Evolutionary conservation across 2,888 invertebrate genomes (phyloP).

Genomic region (Agrotis ipsilon): DNA sequence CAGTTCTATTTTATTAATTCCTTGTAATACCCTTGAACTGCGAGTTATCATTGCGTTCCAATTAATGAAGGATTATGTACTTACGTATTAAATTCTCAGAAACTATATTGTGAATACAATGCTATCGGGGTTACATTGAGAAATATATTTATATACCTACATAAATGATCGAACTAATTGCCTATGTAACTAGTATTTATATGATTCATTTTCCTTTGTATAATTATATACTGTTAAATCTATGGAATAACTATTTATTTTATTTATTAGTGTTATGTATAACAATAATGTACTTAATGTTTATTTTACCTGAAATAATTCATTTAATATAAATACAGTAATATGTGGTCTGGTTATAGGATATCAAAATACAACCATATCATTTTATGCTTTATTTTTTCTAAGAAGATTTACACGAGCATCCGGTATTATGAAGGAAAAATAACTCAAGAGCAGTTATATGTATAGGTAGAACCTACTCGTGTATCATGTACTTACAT

Average conservation of each 20-base stretch:
- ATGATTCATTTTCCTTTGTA: not conserved
- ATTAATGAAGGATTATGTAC: slow-evolving; percentile 42
- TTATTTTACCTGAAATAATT: too few species aligned
- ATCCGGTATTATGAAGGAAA: not conserved
- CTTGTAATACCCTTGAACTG: slow-evolving; percentile 57
- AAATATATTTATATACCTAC: not conserved
- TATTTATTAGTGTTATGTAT: too few species aligned
- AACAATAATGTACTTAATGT: too few species aligned
- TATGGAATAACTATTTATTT: too few species aligned
- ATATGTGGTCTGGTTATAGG: not conserved
- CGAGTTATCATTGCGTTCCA: slow-evolving; percentile 55
- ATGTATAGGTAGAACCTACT: too few species aligned
- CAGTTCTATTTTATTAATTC: slow-evolving; percentile 14
- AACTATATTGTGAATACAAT: slow-evolving; percentile 36
- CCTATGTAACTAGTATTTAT: too few species aligned
- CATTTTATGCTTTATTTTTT: slow-evolving; percentile 3
- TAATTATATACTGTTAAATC: too few species aligned
- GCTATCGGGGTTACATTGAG: slow-evolving; percentile 18
- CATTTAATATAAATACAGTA: too few species aligned
- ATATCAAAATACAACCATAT: not conserved
- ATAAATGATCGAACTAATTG: not conserved
- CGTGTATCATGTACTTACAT: too few species aligned
- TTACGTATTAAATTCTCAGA: slow-evolving; percentile 47
- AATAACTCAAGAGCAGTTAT: too few species aligned
- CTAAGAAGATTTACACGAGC: not conserved